Base-by-base conservation (phyloP, 53 echinoderm and acorn worm genomes). In the Astropecten irregularis region DNA sequence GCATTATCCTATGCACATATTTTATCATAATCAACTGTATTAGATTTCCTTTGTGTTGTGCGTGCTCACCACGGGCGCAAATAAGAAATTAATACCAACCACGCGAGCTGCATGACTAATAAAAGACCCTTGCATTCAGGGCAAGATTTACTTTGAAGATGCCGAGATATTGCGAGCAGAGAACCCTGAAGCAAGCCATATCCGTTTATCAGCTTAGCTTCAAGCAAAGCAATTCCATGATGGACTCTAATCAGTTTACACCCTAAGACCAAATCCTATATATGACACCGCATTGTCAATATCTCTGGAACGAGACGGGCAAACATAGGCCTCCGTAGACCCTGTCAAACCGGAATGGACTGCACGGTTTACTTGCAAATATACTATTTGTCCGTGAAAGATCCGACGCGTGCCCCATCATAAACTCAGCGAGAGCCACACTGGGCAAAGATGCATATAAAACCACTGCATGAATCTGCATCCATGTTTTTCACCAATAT, bases 181-280 rank as follows among this genome's bases (percentile, higher is more conserved):
- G 44, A 58, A 77, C 60, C 42, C 73, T 14, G n/a, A 20, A 58
- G 77, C 77, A 14, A 19, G 46, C 42, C 38, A 40, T 60, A 79
- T 79, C 79, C 79, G 62, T 79, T 79, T 79, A 79, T 79, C 79
- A 40, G 79, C 79, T 79, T 79, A 79, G 79, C 60, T 47, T 60
- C 47, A 16, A 15, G 79, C 79, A n/a, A 79, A 29, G 61, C 46
- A 79, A 79, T 79, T 62, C 48, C 44, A 40, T 31, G 60, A 79
- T 47, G 60, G 59, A 77, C 46, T 1, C 6, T 79, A 79, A 79
- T 79, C 60, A 79, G 59, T 79, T 79, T 79, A 79, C 33, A 60
- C 36, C 62, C 31, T 4, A 56, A 37, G 55, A 36, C 57, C 58
- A 13, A 35, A 65, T 38, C 65, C 36, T 14, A 9, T 40, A 55